A percentile compares a stretch with the other conserved stretches of the same genome.
phyloP scores from a whole-genome alignment of 2,113 vertebrate species.

The Grus americana region DNA sequence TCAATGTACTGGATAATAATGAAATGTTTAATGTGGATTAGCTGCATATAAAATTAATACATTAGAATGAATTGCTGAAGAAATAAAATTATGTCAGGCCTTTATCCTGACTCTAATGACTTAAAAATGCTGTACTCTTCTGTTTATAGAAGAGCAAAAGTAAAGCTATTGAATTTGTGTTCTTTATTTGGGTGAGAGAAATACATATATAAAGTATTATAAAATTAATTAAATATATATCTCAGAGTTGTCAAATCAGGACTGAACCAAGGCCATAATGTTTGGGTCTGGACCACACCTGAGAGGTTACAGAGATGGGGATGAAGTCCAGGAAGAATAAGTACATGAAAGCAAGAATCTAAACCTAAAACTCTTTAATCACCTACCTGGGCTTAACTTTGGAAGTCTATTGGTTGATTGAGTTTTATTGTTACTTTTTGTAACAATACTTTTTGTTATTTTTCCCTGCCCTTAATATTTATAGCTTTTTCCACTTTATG shows the following conservation, averaged over 20 bases:
- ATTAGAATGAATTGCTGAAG: conserved; percentile 41
- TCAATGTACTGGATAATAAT: conserved; percentile 48
- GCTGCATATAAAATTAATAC: conserved; percentile 48
- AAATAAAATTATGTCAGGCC: neutral
- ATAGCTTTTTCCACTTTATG: neutral
- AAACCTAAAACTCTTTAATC: neutral
- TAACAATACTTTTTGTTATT: neutral
- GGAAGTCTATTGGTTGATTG: neutral
- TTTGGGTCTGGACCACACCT: neutral
- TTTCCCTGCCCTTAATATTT: neutral
- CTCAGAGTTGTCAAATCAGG: neutral
- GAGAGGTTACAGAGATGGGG: neutral
- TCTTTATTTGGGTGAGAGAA: neutral
- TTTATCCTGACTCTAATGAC: conserved; percentile 29
- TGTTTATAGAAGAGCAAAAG: conserved; percentile 21
- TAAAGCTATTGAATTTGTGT: neutral
- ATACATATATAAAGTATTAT: neutral
- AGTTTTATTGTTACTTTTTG: neutral
- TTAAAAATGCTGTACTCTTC: neutral
- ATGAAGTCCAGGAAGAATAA: neutral
- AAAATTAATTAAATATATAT: no score
- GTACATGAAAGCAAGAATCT: neutral
- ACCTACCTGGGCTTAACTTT: neutral
- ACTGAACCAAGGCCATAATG: neutral
- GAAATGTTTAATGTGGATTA: conserved; percentile 56